A percentile compares a stretch with the other conserved stretches of the same genome.
Evolutionary conservation across 2,797 vertebrate species (phyloP).

Genomic region (Eupleurogrammus muticus): DNA sequence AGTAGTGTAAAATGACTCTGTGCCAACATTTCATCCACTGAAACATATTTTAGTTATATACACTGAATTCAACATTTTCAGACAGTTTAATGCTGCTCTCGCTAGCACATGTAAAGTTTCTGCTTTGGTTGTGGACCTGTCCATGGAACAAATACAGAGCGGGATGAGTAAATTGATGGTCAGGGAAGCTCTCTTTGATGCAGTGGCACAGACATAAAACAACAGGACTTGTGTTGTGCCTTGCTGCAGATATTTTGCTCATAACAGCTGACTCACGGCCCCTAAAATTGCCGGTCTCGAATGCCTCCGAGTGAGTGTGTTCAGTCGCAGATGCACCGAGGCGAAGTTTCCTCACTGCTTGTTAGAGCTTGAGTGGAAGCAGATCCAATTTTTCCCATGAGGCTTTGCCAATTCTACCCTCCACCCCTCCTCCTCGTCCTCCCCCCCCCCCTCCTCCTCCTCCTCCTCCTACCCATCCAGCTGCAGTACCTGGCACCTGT

Average conservation of each 20-base stretch:
- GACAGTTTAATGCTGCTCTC: neutral
- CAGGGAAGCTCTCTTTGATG: constrained; percentile 52
- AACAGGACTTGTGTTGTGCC: constrained; percentile 31
- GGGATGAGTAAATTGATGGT: constrained; percentile 44
- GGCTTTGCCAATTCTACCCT: constrained; percentile 78
- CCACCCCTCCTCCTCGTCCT: constrained; percentile 24
- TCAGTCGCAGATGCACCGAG: constrained; percentile 74
- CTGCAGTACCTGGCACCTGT: constrained; percentile 86
- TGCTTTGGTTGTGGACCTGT: constrained; percentile 30
- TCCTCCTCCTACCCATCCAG: constrained; percentile 69
- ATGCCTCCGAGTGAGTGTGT: constrained; percentile 75
- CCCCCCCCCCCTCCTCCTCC: constrained; percentile 14
- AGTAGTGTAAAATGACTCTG: neutral
- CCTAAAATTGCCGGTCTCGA: constrained; percentile 72
- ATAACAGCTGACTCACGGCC: constrained; percentile 73
- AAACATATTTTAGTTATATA: constrained; percentile 1
- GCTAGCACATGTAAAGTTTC: neutral
- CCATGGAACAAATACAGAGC: constrained; percentile 29
- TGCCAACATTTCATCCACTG: neutral
- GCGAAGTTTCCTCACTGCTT: constrained; percentile 81
- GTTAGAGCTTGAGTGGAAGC: constrained; percentile 86
- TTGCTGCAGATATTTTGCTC: constrained; percentile 68
- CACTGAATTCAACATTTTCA: neutral
- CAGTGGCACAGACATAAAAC: constrained; percentile 35
- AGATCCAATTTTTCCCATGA: constrained; percentile 85